phyloP scores from a whole-genome alignment of 2,888 invertebrate genomes.

The Galerucella pusilla region DNA sequence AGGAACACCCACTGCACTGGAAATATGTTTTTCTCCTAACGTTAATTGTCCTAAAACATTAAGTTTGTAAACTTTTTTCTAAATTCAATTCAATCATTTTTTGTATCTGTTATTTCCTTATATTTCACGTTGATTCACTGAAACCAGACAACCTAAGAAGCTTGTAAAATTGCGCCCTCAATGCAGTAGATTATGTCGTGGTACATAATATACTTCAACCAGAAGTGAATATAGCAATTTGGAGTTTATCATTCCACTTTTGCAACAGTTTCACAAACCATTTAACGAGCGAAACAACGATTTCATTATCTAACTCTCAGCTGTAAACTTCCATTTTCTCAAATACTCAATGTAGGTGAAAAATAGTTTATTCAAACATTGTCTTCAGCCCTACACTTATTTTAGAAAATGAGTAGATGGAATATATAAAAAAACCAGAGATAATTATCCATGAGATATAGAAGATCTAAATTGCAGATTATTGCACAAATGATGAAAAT shows the following conservation, averaged over 20 bases:
- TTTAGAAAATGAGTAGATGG: background rate
- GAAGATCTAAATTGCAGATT: too few species aligned
- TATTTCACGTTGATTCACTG: background rate
- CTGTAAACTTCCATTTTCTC: slow-evolving; percentile 19
- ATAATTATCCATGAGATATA: too few species aligned
- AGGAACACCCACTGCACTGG: too few species aligned
- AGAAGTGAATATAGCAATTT: slow-evolving; percentile 9
- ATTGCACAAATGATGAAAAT: too few species aligned
- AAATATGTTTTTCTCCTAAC: too few species aligned
- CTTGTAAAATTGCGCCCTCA: background rate
- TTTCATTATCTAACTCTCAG: slow-evolving; percentile 6
- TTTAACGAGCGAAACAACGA: slow-evolving; percentile 11
- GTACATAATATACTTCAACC: background rate
- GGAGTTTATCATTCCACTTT: background rate
- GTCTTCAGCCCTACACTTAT: background rate
- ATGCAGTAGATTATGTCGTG: background rate
- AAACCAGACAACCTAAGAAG: background rate
- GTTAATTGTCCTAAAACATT: too few species aligned
- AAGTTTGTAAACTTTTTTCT: too few species aligned
- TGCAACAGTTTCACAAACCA: slow-evolving; percentile 2
- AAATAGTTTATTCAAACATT: slow-evolving; percentile 26
- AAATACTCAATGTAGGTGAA: slow-evolving; percentile 22
- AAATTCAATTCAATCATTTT: too few species aligned
- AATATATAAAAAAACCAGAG: too few species aligned
- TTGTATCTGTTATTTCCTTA: background rate